Evolutionary conservation across 2,797 vertebrate species (phyloP).

Genomic region (Chloroceryle inda): DNA sequence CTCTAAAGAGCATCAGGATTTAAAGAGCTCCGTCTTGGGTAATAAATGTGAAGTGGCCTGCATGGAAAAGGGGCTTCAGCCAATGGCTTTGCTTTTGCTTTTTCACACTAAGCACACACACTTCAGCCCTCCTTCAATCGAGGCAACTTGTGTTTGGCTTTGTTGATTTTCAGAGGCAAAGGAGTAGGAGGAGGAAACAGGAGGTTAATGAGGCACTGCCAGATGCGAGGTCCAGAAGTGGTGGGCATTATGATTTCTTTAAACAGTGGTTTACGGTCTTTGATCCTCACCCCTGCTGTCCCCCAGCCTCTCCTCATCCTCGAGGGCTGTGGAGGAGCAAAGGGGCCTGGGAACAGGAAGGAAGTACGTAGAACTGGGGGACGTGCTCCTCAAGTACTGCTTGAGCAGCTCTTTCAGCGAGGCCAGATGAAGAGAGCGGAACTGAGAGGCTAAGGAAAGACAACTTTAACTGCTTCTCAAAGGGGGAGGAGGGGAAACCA

Average conservation of each 20-base stretch:
- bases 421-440: neutral
- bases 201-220: constrained; percentile 49
- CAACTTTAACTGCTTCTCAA: neutral
- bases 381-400: constrained; percentile 13
- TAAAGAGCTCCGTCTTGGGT: neutral
- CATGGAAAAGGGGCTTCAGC: neutral
- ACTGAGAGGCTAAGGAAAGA: neutral
- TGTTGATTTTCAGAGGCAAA: constrained; percentile 58
- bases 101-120: constrained; percentile 41
- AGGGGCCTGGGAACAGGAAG: constrained; percentile 71
- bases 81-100: constrained; percentile 5
- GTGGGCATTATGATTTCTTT: neutral
- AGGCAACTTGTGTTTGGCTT: constrained; percentile 32
- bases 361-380: neutral
- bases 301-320: neutral
- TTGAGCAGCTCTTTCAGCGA: constrained; percentile 5
- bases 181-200: constrained; percentile 35
- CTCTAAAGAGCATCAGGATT: constrained; percentile 37
- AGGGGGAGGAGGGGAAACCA: neutral
- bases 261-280: constrained; percentile 16
- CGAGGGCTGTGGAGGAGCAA: neutral
- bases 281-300: constrained; percentile 44
- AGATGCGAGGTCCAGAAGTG: neutral
- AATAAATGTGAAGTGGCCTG: constrained; percentile 56
- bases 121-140: constrained; percentile 8